Evolutionary conservation across 2,888 invertebrate genomes (phyloP).

Genomic region (Tolmerus cingulatus): DNA sequence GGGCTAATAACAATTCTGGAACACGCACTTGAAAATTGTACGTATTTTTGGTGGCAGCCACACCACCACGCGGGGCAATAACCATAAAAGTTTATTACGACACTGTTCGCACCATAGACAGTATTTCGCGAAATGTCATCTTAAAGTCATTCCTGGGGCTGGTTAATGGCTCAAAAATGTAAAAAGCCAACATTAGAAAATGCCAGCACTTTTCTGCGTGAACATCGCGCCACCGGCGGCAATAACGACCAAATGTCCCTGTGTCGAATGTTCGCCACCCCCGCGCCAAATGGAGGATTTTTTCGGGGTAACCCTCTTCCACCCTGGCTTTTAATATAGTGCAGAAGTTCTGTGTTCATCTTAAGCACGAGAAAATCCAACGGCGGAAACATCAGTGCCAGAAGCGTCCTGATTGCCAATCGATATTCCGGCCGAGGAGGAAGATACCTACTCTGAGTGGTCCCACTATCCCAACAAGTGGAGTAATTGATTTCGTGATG

Average conservation of each 20-base stretch:
- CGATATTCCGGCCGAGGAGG: slow-evolving; percentile 1
- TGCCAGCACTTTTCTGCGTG: slow-evolving; percentile 5
- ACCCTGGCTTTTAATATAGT: slow-evolving; percentile 23
- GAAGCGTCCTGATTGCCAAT: slow-evolving; percentile 16
- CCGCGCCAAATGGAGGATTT: background rate
- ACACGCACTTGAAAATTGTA: slow-evolving; percentile 34
- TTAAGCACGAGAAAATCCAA: slow-evolving; percentile 22
- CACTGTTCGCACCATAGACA: slow-evolving; percentile 34
- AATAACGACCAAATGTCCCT: slow-evolving; percentile 39
- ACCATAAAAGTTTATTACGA: slow-evolving; percentile 39
- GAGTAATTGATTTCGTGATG: slow-evolving; percentile 50
- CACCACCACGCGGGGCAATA: background rate
- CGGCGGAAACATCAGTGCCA: slow-evolving; percentile 30
- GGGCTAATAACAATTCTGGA: slow-evolving; percentile 24
- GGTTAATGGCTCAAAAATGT: slow-evolving; percentile 32
- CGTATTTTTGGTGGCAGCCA: background rate
- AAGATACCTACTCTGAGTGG: background rate
- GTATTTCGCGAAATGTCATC: slow-evolving; percentile 37
- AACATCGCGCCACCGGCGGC: background rate
- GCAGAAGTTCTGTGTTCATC: background rate
- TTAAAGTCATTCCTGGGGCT: slow-evolving; percentile 1
- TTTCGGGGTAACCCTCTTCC: background rate
- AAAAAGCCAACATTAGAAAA: slow-evolving; percentile 33
- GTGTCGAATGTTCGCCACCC: background rate
- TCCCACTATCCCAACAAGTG: slow-evolving; percentile 39